Conservation (phyloP, 2,113 vertebrate species). For the Pedetes capensis region DNA sequence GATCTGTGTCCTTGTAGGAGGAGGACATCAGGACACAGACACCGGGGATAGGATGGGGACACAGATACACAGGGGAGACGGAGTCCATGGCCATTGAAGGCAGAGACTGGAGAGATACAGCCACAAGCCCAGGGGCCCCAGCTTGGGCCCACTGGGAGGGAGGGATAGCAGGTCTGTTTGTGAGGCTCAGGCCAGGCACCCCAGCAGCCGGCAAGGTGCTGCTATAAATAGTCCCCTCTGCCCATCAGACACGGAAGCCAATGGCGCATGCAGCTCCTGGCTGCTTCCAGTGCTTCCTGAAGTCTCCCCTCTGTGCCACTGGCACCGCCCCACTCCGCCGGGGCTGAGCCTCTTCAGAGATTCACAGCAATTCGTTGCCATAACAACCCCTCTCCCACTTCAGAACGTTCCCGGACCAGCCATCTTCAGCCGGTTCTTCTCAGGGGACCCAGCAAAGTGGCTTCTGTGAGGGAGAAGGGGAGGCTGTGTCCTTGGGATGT, state of each 20-base stretch:
- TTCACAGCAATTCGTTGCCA: constrained; percentile 81
- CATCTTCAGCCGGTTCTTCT: background rate
- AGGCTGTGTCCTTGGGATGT: background rate
- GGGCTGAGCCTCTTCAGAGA: constrained; percentile 74
- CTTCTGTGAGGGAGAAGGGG: background rate
- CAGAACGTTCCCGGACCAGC: background rate
- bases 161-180: accelerated
- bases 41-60: background rate
- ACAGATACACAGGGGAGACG: background rate
- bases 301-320: constrained; percentile 60
- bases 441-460: background rate
- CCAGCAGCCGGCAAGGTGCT: accelerated
- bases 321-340: constrained; percentile 50
- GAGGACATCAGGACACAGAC: background rate
- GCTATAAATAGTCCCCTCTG: background rate
- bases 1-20: background rate
- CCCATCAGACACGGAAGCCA: background rate
- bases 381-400: constrained; percentile 80
- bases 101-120: accelerated
- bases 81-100: accelerated
- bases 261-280: background rate
- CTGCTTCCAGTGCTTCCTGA: constrained; percentile 62
- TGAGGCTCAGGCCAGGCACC: too few species aligned
- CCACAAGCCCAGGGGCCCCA: background rate
- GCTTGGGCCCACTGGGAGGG: too few species aligned